Conservation (phyloP, 2,888 invertebrate species). For the Acleris emargana region DNA sequence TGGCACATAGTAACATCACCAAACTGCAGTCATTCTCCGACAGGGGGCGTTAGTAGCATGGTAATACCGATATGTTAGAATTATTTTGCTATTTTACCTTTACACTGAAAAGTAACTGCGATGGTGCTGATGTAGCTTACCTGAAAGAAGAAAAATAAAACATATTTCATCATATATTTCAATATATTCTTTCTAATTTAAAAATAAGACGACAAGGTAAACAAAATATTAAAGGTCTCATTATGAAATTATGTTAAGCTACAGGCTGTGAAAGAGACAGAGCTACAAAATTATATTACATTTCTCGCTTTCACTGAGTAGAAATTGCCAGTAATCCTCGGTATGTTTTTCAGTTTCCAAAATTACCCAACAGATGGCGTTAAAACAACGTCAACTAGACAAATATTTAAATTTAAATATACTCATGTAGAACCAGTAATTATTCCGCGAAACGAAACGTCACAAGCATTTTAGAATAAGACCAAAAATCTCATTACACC, state of each 20-base stretch:
- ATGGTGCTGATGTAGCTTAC: conserved; percentile 8
- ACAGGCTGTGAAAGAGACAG: no score
- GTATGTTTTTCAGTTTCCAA: no score
- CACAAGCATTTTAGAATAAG: conserved; percentile 28
- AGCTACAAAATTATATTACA: no score
- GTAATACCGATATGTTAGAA: no score
- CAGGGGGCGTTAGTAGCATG: no score
- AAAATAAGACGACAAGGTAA: neutral
- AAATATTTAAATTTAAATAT: conserved; percentile 6
- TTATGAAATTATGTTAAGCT: no score
- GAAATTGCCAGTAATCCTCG: no score
- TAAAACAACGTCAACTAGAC: conserved; percentile 6
- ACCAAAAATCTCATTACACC: conserved; percentile 34
- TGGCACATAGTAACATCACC: no score
- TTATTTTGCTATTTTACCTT: neutral
- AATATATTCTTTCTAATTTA: neutral
- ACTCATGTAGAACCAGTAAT: conserved; percentile 12
- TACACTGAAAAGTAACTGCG: neutral
- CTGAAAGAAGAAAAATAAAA: conserved; percentile 16
- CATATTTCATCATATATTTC: no score
- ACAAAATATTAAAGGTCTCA: no score
- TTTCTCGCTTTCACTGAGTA: no score
- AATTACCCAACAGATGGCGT: conserved; percentile 16
- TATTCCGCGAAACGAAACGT: conserved; percentile 27
- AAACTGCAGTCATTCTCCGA: no score